Base-by-base conservation (phyloP, 30 jellyfish, hydroid and myxozoan species). In the Calvadosia cruxmelitensis region DNA sequence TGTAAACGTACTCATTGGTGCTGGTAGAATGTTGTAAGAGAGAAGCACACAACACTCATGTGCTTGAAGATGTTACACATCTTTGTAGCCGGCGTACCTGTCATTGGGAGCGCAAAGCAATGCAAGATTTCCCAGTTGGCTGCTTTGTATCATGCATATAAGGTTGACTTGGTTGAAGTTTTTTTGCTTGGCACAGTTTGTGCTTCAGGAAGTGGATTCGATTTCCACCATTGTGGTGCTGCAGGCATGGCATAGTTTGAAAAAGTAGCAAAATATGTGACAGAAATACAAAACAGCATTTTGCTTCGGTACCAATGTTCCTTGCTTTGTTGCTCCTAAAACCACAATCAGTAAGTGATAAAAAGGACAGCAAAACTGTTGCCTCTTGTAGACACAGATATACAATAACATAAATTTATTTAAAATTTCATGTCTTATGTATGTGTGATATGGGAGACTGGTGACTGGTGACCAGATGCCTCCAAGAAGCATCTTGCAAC, bases 71-170 rank as follows among this genome's bases (percentile, higher is more conserved):
- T 32, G 33, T 35, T 64, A 25, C 42, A 52, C 25, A 63, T 61
- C 29, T 75, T 75, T 0, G 52, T 52, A 42, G 64, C 64, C 1
- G 80, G 66, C 33, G 79, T 78, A 10, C 86, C 78, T 3, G 73
- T 67, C 36, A 75, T 24, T 69, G 64, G 34, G 27, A 34, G 29
- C 10, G 52, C 53, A 64, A 75, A 52, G 27, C 68, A 13, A 5
- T 64, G 86, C 5, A 75, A 75, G 31, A 75, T 51, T 75, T 75
- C 62, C 86, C 79, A 1, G 86, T 73, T 0, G 86, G 79, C 31
- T 53, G 50, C 26, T 66, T 75, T 3, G 78, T 36, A 27, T 75
- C 78, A 1, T 72, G 2, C 73, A 75, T 64, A 31, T 67, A 29
- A 12, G 86, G 86, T 33, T 75, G 86, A 66, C 80, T 75, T 24